Conservation (phyloP, 2,113 vertebrate genomes). For the Anoplopoma fimbria region DNA sequence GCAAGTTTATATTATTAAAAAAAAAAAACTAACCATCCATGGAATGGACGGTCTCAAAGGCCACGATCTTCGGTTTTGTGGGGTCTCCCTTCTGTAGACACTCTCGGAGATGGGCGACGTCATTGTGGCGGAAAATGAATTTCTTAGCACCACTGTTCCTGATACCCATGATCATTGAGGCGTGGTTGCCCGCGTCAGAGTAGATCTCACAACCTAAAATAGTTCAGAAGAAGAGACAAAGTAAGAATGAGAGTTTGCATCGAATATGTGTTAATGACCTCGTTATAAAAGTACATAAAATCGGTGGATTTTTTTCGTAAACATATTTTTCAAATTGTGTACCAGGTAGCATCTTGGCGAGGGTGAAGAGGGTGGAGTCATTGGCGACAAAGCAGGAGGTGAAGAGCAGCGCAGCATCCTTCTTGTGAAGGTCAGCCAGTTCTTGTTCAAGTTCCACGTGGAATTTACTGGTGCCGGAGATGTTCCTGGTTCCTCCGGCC, state of each 20-base stretch:
- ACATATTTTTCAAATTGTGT: not conserved
- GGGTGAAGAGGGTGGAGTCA: conserved; percentile 97
- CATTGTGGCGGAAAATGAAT: conserved; percentile 95
- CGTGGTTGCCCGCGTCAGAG: conserved; percentile 96
- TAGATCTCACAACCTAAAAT: conserved; percentile 95
- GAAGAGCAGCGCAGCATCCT: conserved; percentile 94
- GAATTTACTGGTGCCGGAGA: conserved; percentile 97
- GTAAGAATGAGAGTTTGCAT: not conserved
- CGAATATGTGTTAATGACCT: not conserved
- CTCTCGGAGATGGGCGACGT: conserved; percentile 88
- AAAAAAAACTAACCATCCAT: conserved; percentile 92
- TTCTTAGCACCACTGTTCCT: conserved; percentile 94
- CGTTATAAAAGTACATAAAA: not conserved
- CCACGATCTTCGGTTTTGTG: conserved; percentile 93
- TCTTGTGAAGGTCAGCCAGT: conserved; percentile 94
- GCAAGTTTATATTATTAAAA: not conserved
- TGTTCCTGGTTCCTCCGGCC: conserved; percentile 96
- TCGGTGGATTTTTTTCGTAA: not conserved
- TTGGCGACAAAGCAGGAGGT: conserved; percentile 98
- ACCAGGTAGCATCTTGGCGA: conserved; percentile 97
- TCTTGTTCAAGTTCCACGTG: conserved; percentile 95
- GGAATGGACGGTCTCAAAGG: conserved; percentile 98
- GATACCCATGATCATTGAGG: conserved; percentile 98
- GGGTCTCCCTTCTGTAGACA: conserved; percentile 89
- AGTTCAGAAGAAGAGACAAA: conserved; percentile 8